A percentile compares a stretch with the other conserved stretches of the same genome.
These are phyloP conservation scores for Drosophila colorata DNA, from an alignment of 2,888 invertebrate genomes.

Conservation along the genomic window DNA sequence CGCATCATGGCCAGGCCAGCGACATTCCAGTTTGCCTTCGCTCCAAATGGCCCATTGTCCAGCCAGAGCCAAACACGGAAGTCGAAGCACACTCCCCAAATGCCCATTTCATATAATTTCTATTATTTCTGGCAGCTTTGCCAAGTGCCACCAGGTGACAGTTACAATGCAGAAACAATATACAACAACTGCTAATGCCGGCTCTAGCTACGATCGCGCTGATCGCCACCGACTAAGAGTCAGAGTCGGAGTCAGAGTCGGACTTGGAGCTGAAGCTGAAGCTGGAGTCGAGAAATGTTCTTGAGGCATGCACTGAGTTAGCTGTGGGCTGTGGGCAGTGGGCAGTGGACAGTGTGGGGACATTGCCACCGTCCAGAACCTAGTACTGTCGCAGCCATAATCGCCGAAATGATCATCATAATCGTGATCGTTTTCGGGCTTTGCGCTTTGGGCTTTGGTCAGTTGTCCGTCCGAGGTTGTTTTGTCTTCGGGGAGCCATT, in stretches of 20 bases:
- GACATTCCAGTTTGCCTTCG: constrained; percentile 30
- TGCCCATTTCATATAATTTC: constrained; percentile 79
- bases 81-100: constrained; percentile 74
- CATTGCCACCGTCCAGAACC: constrained; percentile 58
- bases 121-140: constrained; percentile 75
- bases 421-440: constrained; percentile 72
- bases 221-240: constrained; percentile 48
- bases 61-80: constrained; percentile 66
- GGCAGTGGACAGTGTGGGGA: constrained; percentile 40
- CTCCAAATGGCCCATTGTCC: constrained; percentile 72
- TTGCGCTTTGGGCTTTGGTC: constrained; percentile 40
- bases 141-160: constrained; percentile 76
- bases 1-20: constrained; percentile 43
- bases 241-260: constrained; percentile 13
- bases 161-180: constrained; percentile 78
- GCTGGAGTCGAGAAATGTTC: constrained; percentile 44
- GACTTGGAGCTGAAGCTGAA: neutral
- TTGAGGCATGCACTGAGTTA: constrained; percentile 35
- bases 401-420: constrained; percentile 74
- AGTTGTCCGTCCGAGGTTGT: constrained; percentile 56
- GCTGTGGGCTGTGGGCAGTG: constrained; percentile 17
- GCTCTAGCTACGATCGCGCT: constrained; percentile 39
- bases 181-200: constrained; percentile 61
- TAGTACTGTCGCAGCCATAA: constrained; percentile 59
- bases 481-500: constrained; percentile 74